A percentile compares a stretch with the other conserved stretches of the same genome.
Conservation (phyloP, 2,797 vertebrate genomes). For the Enoplosus armatus region DNA sequence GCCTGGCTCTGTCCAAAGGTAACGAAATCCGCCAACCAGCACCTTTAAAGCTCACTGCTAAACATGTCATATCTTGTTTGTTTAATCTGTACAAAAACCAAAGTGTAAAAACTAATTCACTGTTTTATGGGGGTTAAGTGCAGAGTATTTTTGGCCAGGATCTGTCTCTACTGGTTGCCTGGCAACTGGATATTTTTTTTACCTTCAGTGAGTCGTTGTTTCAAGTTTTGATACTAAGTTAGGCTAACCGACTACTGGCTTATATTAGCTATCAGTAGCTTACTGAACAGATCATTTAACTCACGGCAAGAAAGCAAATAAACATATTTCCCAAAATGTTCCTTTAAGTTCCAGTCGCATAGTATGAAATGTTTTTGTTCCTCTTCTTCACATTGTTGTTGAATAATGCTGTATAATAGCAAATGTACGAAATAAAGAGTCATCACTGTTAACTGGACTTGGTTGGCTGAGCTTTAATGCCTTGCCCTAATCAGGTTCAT, state of each 20-base stretch:
- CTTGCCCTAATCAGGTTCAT: slow-evolving; percentile 58
- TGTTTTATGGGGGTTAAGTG: not conserved
- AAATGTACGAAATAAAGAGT: not conserved
- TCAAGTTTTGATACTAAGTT: not conserved
- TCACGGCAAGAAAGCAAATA: not conserved
- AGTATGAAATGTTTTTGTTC: not conserved
- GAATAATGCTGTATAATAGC: not conserved
- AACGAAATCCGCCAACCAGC: not conserved
- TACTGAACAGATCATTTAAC: not conserved
- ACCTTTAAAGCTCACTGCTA: not conserved
- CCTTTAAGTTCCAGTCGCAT: not conserved
- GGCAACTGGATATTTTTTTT: not conserved
- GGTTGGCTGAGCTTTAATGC: slow-evolving; percentile 14
- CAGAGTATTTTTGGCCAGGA: not conserved
- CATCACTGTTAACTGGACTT: not conserved
- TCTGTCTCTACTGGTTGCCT: not conserved
- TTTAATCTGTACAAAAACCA: not conserved
- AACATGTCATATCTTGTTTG: not conserved
- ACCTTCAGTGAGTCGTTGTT: not conserved
- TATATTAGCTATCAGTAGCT: too few relatives aligned
- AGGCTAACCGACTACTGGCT: not conserved
- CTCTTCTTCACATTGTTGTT: not conserved
- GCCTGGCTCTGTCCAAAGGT: not conserved
- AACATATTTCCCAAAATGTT: not conserved
- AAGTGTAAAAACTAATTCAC: not conserved